Base-by-base conservation (phyloP, 2,113 vertebrate genomes). In the Dromaius novaehollandiae region DNA sequence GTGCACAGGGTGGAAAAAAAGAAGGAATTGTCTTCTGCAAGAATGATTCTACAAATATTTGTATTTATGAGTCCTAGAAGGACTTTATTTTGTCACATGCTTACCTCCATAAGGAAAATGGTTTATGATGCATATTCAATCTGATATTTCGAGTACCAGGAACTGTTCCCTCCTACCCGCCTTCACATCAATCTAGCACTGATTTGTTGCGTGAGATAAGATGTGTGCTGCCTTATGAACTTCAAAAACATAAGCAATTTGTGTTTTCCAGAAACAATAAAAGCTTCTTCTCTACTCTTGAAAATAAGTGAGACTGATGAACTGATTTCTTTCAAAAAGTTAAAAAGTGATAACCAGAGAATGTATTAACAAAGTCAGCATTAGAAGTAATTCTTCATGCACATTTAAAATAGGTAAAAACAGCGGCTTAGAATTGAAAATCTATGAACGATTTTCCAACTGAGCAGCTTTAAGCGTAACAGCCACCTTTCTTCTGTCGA, bases 11-110 rank as follows among this genome's bases (percentile, higher is more conserved):
- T 75, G 44, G 73, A 86, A 92, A 82, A 94, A 82, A 88, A 16
- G 13, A 40, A 73, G 91, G n/a, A 93, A 89, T 2, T 75, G 71
- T 86, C 79, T 95, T 90, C 91, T 81, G 60, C 76, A 90, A 94
- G 79, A 97, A 83, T 34, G 8, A 42, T 64, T 91, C 76, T 88
- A 83, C 83, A 95, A 93, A 90, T 88, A 93, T 71, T 91, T 82
- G 58, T 77, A 78, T 92, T 94, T 95, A 86, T 86, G 86, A 65
- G 51, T 69, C 61, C 89, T 86, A 12, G 51, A 92, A 74, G 73
- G 65, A 82, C 30, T 80, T 74, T 89, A 88, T 88, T 93, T 93
- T 93, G 88, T 65, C 78, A 91, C 63, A 82, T 74, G 55, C 14
- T 90, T 90, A 66, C 60, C 25, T 84, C 71, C 63, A 32, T 50